Evolutionary conservation across 1,140 invertebrate species (phyloP).

Genomic region (Pinna nobilis): DNA sequence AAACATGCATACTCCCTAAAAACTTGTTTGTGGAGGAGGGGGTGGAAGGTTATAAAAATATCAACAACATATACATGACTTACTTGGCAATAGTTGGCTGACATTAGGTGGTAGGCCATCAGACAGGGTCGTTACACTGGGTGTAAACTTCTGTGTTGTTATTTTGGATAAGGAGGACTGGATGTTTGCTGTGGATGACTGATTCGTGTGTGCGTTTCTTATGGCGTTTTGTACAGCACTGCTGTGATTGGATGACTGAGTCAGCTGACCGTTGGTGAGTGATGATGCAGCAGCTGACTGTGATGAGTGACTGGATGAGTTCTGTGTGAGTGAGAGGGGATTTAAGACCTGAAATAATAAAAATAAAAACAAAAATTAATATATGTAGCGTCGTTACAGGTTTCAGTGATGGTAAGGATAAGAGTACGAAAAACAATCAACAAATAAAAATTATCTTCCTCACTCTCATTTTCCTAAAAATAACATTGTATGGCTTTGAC

Average conservation of each 20-base stretch:
- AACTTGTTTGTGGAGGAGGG: too few species aligned
- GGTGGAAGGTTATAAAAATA: background rate
- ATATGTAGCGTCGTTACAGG: background rate
- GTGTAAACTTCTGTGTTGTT: constrained; percentile 40
- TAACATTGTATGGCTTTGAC: too few species aligned
- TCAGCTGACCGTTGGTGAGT: constrained; percentile 30
- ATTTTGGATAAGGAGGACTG: constrained; percentile 40
- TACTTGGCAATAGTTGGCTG: constrained; percentile 70
- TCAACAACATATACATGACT: constrained; percentile 31
- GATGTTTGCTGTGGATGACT: constrained; percentile 26
- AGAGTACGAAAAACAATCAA: too few species aligned
- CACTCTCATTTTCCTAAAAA: too few species aligned
- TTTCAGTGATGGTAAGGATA: too few species aligned
- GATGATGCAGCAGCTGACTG: constrained; percentile 31
- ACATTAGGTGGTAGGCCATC: constrained; percentile 68
- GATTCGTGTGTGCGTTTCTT: constrained; percentile 31
- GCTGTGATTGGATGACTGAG: constrained; percentile 20
- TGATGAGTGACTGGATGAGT: constrained; percentile 32
- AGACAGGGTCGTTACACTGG: constrained; percentile 44
- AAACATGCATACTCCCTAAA: too few species aligned
- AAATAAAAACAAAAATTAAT: background rate
- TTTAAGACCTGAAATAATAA: constrained; percentile 40
- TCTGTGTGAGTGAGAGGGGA: constrained; percentile 41
- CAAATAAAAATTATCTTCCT: too few species aligned
- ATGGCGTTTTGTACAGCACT: constrained; percentile 34